Evolutionary conservation across 2,797 vertebrate species (phyloP).

Genomic region (Liparis tanakae): DNA sequence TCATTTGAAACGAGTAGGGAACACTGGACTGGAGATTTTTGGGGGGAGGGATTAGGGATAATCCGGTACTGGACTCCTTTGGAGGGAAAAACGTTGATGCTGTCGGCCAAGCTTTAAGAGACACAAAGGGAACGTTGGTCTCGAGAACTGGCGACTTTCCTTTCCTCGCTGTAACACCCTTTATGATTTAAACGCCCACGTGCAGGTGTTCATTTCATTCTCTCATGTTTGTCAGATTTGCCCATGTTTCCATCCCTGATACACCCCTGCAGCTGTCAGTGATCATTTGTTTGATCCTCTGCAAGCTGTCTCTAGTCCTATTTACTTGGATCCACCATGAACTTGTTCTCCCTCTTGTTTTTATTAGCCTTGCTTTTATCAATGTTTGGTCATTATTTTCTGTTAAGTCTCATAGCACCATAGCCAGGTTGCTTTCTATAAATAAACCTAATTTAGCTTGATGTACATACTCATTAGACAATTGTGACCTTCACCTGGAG

Average conservation of each 20-base stretch:
- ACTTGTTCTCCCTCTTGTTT: conserved; percentile 35
- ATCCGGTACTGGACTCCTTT: conserved; percentile 46
- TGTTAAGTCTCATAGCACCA: conserved; percentile 11
- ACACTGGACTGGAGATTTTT: neutral
- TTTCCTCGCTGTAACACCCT: conserved; percentile 11
- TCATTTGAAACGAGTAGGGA: neutral
- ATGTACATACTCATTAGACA: conserved; percentile 7
- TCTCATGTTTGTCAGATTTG: conserved; percentile 12
- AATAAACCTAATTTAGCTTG: conserved; percentile 34
- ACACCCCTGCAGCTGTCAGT: conserved; percentile 10
- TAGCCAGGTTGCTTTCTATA: conserved; percentile 22
- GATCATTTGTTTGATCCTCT: too few species aligned
- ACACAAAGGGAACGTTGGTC: conserved; percentile 24
- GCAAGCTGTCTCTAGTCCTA: neutral
- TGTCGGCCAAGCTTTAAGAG: neutral
- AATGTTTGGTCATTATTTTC: conserved; percentile 22
- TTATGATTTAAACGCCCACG: conserved; percentile 1
- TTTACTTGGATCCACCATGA: conserved; percentile 15
- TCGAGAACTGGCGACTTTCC: conserved; percentile 9
- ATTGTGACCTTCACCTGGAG: conserved; percentile 12
- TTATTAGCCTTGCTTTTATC: neutral
- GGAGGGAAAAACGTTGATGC: neutral
- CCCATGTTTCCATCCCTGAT: conserved; percentile 16
- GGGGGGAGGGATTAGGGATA: conserved; percentile 35
- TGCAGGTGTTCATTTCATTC: conserved; percentile 13